A percentile compares a stretch with the other conserved stretches of the same genome.
phyloP scores from a whole-genome alignment of 2,113 vertebrate genomes.

The Corythornis madagascariensis region DNA sequence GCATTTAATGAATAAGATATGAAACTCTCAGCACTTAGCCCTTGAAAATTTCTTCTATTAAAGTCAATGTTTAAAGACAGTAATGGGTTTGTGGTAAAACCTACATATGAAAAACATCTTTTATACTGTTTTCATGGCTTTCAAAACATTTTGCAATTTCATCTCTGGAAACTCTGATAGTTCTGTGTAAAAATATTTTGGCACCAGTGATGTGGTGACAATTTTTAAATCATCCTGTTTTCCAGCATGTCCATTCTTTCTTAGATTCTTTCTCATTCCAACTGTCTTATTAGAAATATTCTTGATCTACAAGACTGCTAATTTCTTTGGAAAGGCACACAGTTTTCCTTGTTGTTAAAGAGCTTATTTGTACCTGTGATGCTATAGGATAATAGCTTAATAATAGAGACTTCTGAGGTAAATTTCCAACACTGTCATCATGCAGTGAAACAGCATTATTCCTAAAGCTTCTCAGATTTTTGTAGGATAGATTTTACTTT shows the following conservation, averaged over 20 bases:
- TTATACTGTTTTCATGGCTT: neutral
- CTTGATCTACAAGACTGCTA: neutral
- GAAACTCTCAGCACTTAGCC: neutral
- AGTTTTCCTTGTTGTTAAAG: neutral
- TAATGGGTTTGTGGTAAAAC: slow-evolving; percentile 12
- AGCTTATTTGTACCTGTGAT: neutral
- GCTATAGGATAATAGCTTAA: neutral
- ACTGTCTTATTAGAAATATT: neutral
- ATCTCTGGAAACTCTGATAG: neutral
- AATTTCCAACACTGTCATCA: neutral
- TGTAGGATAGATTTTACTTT: neutral
- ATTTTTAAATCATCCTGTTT: slow-evolving; percentile 2
- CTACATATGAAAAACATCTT: neutral
- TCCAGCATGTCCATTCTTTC: neutral
- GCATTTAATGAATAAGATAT: neutral
- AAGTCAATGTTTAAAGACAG: neutral
- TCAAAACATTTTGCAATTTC: slow-evolving; percentile 34
- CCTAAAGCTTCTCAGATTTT: neutral
- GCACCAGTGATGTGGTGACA: neutral
- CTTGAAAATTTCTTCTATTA: slow-evolving; percentile 3
- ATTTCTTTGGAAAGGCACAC: neutral
- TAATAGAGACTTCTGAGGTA: neutral
- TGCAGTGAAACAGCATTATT: neutral
- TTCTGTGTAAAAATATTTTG: slow-evolving; percentile 34
- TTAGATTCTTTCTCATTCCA: slow-evolving; percentile 13